A percentile compares a stretch with the other conserved stretches of the same genome.
These are phyloP conservation scores for Eristalinus aeneus DNA, from an alignment of 2,888 invertebrate species.

Conservation along the genomic window DNA sequence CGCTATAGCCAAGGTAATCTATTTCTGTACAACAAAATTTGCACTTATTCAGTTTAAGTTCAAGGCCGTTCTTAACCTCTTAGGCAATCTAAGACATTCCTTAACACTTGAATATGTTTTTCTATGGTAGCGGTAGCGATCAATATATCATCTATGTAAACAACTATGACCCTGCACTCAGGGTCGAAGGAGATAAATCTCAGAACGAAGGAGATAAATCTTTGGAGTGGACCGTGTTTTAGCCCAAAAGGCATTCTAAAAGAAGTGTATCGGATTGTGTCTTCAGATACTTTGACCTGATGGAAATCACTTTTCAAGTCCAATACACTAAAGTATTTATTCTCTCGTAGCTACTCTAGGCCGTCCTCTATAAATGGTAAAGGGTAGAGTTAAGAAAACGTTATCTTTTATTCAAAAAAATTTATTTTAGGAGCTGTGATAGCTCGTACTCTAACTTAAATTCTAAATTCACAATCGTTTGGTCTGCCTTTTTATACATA, in stretches of 20 bases:
- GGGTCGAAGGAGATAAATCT: no score
- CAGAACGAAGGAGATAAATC: conserved; percentile 36
- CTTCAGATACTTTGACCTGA: conserved; percentile 63
- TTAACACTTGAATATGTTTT: conserved; percentile 19
- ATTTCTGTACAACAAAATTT: neutral
- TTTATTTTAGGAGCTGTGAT: no score
- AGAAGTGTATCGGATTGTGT: conserved; percentile 67
- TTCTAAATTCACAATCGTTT: no score
- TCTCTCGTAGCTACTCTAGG: conserved; percentile 49
- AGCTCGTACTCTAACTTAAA: no score
- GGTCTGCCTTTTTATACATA: no score
- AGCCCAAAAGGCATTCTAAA: conserved; percentile 69
- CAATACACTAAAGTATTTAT: conserved; percentile 57
- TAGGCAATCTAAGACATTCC: conserved; percentile 11
- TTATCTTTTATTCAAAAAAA: no score
- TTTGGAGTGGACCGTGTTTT: conserved; percentile 54
- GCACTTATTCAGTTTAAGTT: neutral
- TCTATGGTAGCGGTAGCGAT: conserved; percentile 16
- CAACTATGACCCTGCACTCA: conserved; percentile 4
- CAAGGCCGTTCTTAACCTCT: neutral
- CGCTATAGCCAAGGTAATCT: conserved; percentile 39
- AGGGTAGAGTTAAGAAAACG: no score
- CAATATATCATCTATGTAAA: conserved; percentile 51
- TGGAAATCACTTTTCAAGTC: conserved; percentile 71
- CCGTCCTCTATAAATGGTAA: conserved; percentile 54